Evolutionary conservation across 2,797 vertebrate species (phyloP).

Genomic region (Rousettus madagascariensis): DNA sequence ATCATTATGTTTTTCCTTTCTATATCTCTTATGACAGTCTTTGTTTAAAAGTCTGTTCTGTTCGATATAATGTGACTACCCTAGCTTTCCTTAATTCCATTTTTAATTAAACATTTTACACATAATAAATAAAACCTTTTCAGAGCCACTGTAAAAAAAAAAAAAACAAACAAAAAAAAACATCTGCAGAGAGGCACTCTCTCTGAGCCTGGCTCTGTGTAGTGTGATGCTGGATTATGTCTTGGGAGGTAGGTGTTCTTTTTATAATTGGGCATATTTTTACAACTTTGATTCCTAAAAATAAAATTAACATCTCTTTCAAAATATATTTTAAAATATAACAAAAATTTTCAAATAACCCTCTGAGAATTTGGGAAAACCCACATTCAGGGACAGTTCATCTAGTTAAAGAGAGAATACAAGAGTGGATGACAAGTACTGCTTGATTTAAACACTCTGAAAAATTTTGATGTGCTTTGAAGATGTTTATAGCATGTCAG

Average conservation of each 20-base stretch:
- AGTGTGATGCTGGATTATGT: conserved; percentile 77
- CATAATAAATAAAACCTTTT: conserved; percentile 99
- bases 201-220: conserved; percentile 88
- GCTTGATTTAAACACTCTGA: conserved; percentile 65
- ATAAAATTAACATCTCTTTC: conserved; percentile 91
- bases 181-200: conserved; percentile 85
- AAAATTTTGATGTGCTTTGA: conserved; percentile 71
- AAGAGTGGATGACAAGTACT: conserved; percentile 72
- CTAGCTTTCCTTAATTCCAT: conserved; percentile 71
- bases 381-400: conserved; percentile 75
- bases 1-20: not conserved
- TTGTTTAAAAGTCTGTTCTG: not conserved
- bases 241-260: conserved; percentile 86
- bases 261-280: conserved; percentile 89
- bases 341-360: conserved; percentile 88
- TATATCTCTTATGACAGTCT: not conserved
- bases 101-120: conserved; percentile 99
- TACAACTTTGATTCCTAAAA: conserved; percentile 86
- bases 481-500: conserved; percentile 76
- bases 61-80: not conserved
- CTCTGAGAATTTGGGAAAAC: conserved; percentile 78
- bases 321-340: conserved; percentile 88
- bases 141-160: conserved; percentile 97
- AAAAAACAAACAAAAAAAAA: conserved; percentile 94
- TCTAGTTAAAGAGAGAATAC: conserved; percentile 82